phyloP scores from a whole-genome alignment of 92 coral and sea anemone genomes.

The Diadumene lineata region DNA sequence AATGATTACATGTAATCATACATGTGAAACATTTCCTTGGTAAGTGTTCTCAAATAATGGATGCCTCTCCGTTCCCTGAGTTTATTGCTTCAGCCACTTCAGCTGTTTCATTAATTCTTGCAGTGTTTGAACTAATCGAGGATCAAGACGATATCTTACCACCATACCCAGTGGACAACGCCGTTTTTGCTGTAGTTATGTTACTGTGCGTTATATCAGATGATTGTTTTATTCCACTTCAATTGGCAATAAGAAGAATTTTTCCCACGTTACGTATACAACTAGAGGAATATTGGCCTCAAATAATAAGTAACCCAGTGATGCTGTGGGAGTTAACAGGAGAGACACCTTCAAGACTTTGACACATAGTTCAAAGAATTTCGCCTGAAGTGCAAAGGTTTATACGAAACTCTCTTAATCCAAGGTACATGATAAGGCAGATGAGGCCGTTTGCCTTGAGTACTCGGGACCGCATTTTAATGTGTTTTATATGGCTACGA shows the following conservation, averaged over 20 bases:
- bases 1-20: no score
- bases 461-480: constrained; percentile 19
- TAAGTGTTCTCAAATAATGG: no score
- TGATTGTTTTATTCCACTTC: constrained; percentile 1
- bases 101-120: background rate
- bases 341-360: constrained; percentile 24
- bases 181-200: constrained; percentile 6
- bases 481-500: constrained; percentile 31
- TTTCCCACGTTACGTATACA: constrained; percentile 5
- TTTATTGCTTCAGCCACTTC: background rate
- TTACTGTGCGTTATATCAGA: constrained; percentile 19
- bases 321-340: constrained; percentile 27
- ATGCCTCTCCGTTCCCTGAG: no score
- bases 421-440: constrained; percentile 11
- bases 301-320: constrained; percentile 14
- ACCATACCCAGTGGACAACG: constrained; percentile 14
- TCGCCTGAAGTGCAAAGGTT: background rate
- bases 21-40: no score
- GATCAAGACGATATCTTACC: constrained; percentile 9
- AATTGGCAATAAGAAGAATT: constrained; percentile 13
- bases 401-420: constrained; percentile 13
- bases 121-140: background rate
- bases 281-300: constrained; percentile 30
- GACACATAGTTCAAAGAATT: constrained; percentile 5
- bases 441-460: constrained; percentile 6